Evolutionary conservation across 1,140 invertebrate species (phyloP).

Genomic region (Stegodyphus dumicola): DNA sequence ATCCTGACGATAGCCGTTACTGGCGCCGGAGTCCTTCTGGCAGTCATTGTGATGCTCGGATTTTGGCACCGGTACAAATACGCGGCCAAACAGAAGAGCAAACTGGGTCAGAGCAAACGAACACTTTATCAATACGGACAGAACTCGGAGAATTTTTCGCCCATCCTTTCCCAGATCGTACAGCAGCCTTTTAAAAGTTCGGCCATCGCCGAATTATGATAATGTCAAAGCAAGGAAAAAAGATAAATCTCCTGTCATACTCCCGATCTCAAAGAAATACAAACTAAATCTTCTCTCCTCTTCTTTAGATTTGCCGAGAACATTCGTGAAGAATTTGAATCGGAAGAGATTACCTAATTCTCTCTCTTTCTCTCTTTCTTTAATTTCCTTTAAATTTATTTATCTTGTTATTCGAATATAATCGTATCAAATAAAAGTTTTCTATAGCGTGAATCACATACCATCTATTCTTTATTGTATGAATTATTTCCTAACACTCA

Average conservation of each 20-base stretch:
- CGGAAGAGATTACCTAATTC: too few species aligned
- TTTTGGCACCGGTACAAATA: slow-evolving; percentile 56
- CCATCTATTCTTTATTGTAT: too few species aligned
- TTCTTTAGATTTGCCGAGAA: not conserved
- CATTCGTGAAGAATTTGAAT: slow-evolving; percentile 9
- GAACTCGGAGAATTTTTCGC: slow-evolving; percentile 56
- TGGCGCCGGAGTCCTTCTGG: slow-evolving; percentile 35
- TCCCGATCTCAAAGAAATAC: slow-evolving; percentile 14
- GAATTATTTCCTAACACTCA: too few species aligned
- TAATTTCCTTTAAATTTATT: not conserved
- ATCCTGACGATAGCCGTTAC: slow-evolving; percentile 41
- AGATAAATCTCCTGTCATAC: slow-evolving; percentile 25
- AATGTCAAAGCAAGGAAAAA: slow-evolving; percentile 8
- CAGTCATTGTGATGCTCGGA: slow-evolving; percentile 18
- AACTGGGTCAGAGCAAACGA: slow-evolving; percentile 58
- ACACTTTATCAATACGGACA: slow-evolving; percentile 58
- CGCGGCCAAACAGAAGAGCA: slow-evolving; percentile 52
- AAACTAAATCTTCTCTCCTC: slow-evolving; percentile 3
- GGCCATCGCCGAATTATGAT: slow-evolving; percentile 57
- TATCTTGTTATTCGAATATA: not conserved
- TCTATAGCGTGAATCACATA: not conserved
- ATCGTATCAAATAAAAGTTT: not conserved
- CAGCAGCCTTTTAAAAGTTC: slow-evolving; percentile 54
- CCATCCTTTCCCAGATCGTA: slow-evolving; percentile 50
- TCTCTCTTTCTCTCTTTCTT: not conserved